A percentile compares a stretch with the other conserved stretches of the same genome.
These are phyloP conservation scores for Loris lydekkerianus DNA, from an alignment of 2,797 vertebrate genomes.

Conservation along the genomic window DNA sequence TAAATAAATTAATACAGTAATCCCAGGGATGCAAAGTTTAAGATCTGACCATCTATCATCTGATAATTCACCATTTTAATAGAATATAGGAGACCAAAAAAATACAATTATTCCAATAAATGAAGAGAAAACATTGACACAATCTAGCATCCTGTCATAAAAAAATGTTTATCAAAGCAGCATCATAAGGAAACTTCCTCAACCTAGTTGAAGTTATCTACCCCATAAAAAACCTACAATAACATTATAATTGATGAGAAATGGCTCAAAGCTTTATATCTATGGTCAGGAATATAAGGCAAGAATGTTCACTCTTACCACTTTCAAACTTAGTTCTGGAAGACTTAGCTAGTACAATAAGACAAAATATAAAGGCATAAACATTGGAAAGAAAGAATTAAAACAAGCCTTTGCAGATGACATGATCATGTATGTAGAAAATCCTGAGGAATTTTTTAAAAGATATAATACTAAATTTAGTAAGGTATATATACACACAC, in stretches of 20 bases:
- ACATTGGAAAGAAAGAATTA: background rate
- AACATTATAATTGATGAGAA: background rate
- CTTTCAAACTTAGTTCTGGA: background rate
- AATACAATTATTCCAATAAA: background rate
- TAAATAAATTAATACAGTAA: background rate
- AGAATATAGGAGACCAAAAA: background rate
- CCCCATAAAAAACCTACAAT: background rate
- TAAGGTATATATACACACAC: background rate
- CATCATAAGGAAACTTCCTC: background rate
- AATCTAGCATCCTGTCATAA: background rate
- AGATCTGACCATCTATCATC: background rate
- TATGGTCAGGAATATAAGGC: background rate
- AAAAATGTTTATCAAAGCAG: background rate
- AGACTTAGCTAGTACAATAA: background rate
- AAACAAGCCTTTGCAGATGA: background rate
- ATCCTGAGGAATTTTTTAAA: background rate
- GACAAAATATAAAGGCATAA: background rate
- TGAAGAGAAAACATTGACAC: background rate
- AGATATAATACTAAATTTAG: background rate
- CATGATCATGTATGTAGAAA: background rate
- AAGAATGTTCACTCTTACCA: background rate
- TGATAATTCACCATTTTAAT: background rate
- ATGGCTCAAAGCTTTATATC: background rate
- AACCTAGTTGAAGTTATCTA: background rate
- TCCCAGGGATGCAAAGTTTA: background rate